These are phyloP conservation scores for human (Homo sapiens) DNA, from an alignment of 2,113 vertebrate species.

Conservation along the genomic window GRCh38 chr7:93106001-93106500, in stretches of 20 bases:
- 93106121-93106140: background rate
- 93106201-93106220: background rate
- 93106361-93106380: background rate
- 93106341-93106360: background rate
- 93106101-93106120: slow-evolving; percentile 40
- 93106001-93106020: slow-evolving; percentile 77
- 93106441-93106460: background rate
- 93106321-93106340: background rate
- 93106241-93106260: slow-evolving; percentile 10
- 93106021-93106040: slow-evolving; percentile 82
- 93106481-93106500: slow-evolving; percentile 20
- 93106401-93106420: background rate
- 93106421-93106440: background rate
- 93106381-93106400: background rate
- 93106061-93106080: slow-evolving; percentile 72
- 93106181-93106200: too few relatives aligned
- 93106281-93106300: background rate
- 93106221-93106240: background rate
- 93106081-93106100: slow-evolving; percentile 52
- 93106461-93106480: background rate
- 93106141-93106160: background rate
- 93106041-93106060: slow-evolving; percentile 87
- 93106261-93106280: background rate
- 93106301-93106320: background rate
- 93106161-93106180: background rate